Evolutionary conservation across 2,888 invertebrate genomes (phyloP), one percentile per base, ranked within the genome.

Genomic region (Drosophila leonis): DNA sequence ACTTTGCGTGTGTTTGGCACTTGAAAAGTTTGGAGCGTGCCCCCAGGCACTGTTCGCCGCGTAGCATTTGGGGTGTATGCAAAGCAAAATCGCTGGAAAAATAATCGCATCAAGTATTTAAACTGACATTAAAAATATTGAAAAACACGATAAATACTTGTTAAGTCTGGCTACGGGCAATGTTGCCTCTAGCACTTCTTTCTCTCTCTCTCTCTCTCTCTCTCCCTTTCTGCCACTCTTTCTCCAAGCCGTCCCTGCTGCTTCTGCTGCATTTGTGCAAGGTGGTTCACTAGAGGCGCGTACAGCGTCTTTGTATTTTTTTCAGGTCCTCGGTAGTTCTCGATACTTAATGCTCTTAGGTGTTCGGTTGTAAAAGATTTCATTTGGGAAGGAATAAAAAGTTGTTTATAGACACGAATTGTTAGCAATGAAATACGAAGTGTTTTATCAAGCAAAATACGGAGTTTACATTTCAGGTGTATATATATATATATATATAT

Each of bases 71-170:
- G 55, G 46, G 56, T 15, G 68, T 67, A 84, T 77, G 80, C 75
- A 85, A 76, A 73, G 72, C 68, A 88, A 88, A 90, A 85, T 83
- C 82, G 75, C 78, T 77, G 85, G 67, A 81, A 85, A 86, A 86
- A 82, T 80, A 87, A 83, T 80, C 90, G 82, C 82, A 74, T 88
- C 85, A 90, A 88, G 88, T 88, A 90, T 90, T 88, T 88, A 90
- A 88, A 90, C 80, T 90, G 83, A 85, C 88, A 90, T 88, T 90
- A 88, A 88, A 90, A 90, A 90, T 90, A 88, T 90, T 88, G 84
- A 90, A 90, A 90, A 86, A 90, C 90, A 88, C 88, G 90, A 90
- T 88, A 88, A 90, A 88, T 88, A 85, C 83, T 87, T 84, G 86
- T 81, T 90, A 86, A 90, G 88, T 83, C 72, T 63, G 55, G 46